Conservation (phyloP, 2,113 vertebrate genomes). For the Pseudopodoces humilis region DNA sequence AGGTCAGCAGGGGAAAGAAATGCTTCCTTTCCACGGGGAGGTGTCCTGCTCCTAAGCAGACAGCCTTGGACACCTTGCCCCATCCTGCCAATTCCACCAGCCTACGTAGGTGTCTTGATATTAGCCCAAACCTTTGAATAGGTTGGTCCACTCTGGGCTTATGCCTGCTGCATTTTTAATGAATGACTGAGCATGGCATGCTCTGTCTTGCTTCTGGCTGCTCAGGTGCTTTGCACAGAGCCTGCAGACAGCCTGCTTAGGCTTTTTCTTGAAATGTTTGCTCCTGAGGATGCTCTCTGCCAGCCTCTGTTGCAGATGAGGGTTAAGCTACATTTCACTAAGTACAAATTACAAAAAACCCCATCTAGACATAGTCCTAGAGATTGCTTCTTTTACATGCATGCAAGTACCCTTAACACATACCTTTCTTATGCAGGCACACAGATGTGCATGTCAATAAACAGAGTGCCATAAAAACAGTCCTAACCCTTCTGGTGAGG, state of each 20-base stretch:
- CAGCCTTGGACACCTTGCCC: not conserved
- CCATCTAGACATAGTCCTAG: not conserved
- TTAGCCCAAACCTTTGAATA: slow-evolving; percentile 8
- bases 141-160: not conserved
- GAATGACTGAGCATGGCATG: slow-evolving; percentile 12
- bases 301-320: not conserved
- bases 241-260: not conserved
- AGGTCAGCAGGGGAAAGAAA: not conserved
- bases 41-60: not conserved
- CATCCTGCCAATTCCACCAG: not conserved
- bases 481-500: not conserved
- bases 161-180: not conserved
- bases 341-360: not conserved
- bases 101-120: not conserved
- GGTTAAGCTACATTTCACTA: not conserved
- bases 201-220: slow-evolving; percentile 9
- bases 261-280: not conserved
- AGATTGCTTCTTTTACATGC: not conserved
- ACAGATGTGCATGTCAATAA: not conserved
- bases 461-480: not conserved
- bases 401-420: not conserved
- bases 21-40: not conserved
- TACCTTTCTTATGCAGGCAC: not conserved
- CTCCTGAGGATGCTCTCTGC: not conserved
- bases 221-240: not conserved